phyloP scores from a whole-genome alignment of 1,140 invertebrate species.

The Ctenoplectra terminalis region DNA sequence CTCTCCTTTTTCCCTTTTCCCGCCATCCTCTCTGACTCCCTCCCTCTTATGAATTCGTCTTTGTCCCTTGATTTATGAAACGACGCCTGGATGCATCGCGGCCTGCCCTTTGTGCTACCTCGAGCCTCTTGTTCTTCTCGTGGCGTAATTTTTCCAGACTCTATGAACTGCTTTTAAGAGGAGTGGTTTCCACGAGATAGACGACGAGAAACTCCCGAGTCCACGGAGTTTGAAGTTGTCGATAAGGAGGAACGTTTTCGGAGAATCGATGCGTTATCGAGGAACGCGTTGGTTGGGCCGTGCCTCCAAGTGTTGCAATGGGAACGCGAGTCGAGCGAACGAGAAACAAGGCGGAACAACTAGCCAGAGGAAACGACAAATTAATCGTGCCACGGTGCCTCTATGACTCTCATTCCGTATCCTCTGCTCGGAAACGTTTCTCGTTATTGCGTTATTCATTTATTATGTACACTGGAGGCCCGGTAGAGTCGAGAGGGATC shows the following conservation, averaged over 20 bases:
- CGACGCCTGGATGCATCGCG: slow-evolving; percentile 25
- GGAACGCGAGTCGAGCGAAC: neutral
- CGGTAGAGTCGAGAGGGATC: neutral
- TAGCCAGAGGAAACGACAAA: slow-evolving; percentile 57
- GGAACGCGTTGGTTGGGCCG: too few relatives aligned
- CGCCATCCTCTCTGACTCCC: neutral
- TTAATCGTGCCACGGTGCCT: slow-evolving; percentile 46
- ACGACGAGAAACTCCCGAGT: neutral
- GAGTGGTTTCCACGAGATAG: slow-evolving; percentile 17
- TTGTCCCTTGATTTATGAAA: slow-evolving; percentile 44
- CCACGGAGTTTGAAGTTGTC: neutral
- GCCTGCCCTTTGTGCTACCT: slow-evolving; percentile 11
- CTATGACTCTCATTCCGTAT: neutral
- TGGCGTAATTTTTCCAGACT: slow-evolving; percentile 22
- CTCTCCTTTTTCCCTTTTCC: neutral
- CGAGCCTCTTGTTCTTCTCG: slow-evolving; percentile 12
- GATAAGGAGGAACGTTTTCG: neutral
- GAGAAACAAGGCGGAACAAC: neutral
- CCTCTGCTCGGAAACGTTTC: neutral
- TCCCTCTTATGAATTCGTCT: neutral
- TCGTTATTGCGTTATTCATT: slow-evolving; percentile 15
- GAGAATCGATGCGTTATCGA: neutral
- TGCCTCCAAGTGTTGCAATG: neutral
- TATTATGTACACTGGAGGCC: neutral
- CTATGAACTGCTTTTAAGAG: slow-evolving; percentile 29